Evolutionary conservation across 92 coral and sea anemone genomes (phyloP), one percentile per base, ranked within the genome.

Genomic region (Plumapathes pennacea): DNA sequence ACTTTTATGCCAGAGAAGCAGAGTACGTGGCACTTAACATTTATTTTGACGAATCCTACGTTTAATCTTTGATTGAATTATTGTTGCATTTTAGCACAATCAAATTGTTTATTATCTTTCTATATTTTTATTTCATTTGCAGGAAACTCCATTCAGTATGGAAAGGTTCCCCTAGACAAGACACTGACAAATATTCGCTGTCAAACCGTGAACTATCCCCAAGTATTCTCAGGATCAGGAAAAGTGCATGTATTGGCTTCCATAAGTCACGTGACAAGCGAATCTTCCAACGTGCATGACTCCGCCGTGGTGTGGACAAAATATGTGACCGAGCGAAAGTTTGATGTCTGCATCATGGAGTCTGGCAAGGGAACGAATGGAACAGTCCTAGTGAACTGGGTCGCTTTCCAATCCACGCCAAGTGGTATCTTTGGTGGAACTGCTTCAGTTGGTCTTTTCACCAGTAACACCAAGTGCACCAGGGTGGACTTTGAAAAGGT

Each of bases 381-480:
- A 10, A 50, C 77, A 0, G 54, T 45, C 3, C 21, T 60, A 2
- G 56, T 76, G 38, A 58, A 66, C 69, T 76, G 82, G 82, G 15
- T 76, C 20, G 68, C 82, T 3, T 54, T 49, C 34, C 76, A 52
- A 13, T 52, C 64, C 46, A 48, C 69, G 38, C 82, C 75, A 2
- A 34, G 56, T 26, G 82, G 75, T 8, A 30, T 39, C 2, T 19
- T 67, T 14, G 32, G 32, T 40, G 69, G 69, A 12, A 24, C 54
- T 25, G 50, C 46, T 43, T 65, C 69, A 18, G 56, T 76, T 8
- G 48, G 32, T 2, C 32, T 60, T 10, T 76, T 65, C 39, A 76
- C 82, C 18, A 76, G 75, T 29, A 77, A 77, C 14, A 76, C 77
- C 11, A 32, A 48, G 38, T 77, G 84, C 32, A 57, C 58, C n/a